Evolutionary conservation across 2,888 invertebrate species (phyloP).

Genomic region (Brachyptera putata): DNA sequence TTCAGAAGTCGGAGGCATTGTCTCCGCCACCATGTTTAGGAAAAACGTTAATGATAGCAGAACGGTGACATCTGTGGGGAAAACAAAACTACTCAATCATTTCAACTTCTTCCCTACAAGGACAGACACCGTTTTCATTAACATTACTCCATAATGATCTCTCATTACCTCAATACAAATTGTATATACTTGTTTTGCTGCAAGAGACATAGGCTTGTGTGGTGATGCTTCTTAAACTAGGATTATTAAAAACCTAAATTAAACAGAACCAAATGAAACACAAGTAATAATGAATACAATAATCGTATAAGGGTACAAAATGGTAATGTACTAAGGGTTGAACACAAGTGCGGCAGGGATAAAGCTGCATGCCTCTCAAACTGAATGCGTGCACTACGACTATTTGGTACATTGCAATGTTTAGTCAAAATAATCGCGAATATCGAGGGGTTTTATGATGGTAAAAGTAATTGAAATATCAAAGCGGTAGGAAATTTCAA

Average conservation of each 20-base stretch:
- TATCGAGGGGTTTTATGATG: no score
- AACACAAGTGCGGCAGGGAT: background rate
- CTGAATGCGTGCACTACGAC: background rate
- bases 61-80: slow-evolving; percentile 52
- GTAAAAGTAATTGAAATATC: no score
- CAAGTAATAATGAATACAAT: no score
- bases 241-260: background rate
- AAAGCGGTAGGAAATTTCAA: background rate
- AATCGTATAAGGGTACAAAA: no score
- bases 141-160: background rate
- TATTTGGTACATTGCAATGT: background rate
- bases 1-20: slow-evolving; percentile 60
- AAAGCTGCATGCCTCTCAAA: background rate
- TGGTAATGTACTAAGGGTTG: background rate
- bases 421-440: background rate
- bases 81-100: slow-evolving; percentile 36
- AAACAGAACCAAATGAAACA: background rate
- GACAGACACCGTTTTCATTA: background rate
- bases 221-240: background rate
- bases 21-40: slow-evolving; percentile 57
- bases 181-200: background rate
- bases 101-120: no score
- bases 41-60: slow-evolving; percentile 59
- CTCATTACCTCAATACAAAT: background rate
- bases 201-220: background rate